Evolutionary conservation across 2,888 invertebrate species (phyloP).

Genomic region (Eupithecia tripunctaria): DNA sequence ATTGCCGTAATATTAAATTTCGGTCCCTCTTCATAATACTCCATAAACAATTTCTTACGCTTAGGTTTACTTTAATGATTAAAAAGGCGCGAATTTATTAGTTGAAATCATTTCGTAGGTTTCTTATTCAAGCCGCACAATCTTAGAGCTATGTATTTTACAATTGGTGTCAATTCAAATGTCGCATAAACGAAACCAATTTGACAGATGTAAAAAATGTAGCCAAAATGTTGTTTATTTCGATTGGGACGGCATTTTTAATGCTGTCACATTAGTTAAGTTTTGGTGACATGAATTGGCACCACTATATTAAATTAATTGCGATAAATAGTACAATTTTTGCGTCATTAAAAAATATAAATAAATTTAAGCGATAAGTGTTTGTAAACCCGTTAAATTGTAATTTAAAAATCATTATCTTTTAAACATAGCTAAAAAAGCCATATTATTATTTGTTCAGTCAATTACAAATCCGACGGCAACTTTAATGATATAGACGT

Average conservation of each 20-base stretch:
- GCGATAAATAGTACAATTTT: slow-evolving; percentile 36
- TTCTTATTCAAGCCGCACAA: slow-evolving; percentile 36
- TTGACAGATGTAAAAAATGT: too few species aligned
- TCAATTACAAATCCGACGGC: slow-evolving; percentile 7
- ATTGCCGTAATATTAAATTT: slow-evolving; percentile 64
- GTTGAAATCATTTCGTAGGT: not conserved
- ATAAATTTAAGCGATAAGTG: slow-evolving; percentile 39
- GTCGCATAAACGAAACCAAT: too few species aligned
- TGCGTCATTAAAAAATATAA: slow-evolving; percentile 55
- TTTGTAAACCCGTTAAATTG: slow-evolving; percentile 9
- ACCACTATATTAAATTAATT: slow-evolving; percentile 29
- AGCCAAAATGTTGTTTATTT: too few species aligned
- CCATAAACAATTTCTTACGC: slow-evolving; percentile 45
- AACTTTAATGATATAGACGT: not conserved
- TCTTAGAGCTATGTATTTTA: slow-evolving; percentile 37
- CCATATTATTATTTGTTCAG: slow-evolving; percentile 12
- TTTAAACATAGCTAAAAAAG: not conserved
- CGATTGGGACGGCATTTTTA: too few species aligned
- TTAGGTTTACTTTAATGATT: not conserved
- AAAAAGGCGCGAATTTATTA: not conserved
- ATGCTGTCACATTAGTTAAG: too few species aligned
- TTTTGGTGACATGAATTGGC: too few species aligned
- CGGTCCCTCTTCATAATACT: slow-evolving; percentile 77
- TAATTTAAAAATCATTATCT: not conserved
- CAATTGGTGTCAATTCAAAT: slow-evolving; percentile 2